Conservation (phyloP, 2,113 vertebrate species). For the Galemys pyrenaicus region DNA sequence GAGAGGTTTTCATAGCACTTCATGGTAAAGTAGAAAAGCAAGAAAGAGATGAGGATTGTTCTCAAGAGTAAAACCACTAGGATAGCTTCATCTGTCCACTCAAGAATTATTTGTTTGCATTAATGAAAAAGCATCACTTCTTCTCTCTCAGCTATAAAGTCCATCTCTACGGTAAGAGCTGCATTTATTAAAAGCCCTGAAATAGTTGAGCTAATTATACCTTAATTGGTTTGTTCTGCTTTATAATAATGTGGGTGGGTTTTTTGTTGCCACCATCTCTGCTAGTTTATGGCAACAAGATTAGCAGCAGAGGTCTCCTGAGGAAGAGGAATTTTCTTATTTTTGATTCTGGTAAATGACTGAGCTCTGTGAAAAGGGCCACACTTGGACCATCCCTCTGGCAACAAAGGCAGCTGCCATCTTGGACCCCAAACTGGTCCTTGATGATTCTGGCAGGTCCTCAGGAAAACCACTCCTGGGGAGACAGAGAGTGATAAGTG, state of each 20-base stretch:
- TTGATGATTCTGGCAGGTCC: not conserved
- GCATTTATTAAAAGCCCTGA: not conserved
- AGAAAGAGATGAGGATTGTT: not conserved
- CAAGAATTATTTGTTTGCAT: not conserved
- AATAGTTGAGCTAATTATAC: constrained; percentile 29
- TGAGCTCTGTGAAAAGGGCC: not conserved
- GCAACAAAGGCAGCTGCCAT: not conserved
- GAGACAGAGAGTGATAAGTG: too few relatives aligned
- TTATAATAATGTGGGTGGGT: not conserved
- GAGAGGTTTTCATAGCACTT: not conserved
- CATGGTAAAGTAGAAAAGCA: not conserved
- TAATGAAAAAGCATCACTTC: not conserved
- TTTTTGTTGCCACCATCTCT: not conserved
- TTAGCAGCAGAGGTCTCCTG: constrained; percentile 26
- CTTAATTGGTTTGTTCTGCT: not conserved
- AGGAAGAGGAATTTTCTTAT: not conserved
- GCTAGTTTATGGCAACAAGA: not conserved
- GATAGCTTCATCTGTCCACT: not conserved
- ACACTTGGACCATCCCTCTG: not conserved
- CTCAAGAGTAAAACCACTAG: not conserved
- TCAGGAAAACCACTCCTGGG: not conserved
- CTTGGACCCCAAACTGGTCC: not conserved
- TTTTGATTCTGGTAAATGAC: constrained; percentile 11
- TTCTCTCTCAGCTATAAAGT: constrained; percentile 24
- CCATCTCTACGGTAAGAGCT: not conserved